Conservation (phyloP, 2,797 vertebrate species). For the Halcyon smyrnensis region DNA sequence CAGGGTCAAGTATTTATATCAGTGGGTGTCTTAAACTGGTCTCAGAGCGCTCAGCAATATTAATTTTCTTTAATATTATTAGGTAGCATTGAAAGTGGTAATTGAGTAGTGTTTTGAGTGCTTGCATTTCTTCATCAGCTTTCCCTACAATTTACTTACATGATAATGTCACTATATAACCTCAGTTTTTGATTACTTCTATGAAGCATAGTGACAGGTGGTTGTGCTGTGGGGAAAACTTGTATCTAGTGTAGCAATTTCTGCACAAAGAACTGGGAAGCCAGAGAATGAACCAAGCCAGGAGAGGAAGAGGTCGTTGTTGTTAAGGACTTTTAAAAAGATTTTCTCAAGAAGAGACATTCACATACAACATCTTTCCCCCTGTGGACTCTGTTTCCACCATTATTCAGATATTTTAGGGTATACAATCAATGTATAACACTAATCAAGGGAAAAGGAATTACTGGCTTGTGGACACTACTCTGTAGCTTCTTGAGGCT, state of each 20-base stretch:
- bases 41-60: not conserved
- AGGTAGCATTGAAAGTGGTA: not conserved
- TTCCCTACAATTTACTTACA: not conserved
- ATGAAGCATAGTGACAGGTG: not conserved
- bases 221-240: not conserved
- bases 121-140: not conserved
- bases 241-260: not conserved
- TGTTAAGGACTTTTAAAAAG: not conserved
- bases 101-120: not conserved
- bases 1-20: not conserved
- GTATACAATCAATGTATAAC: not conserved
- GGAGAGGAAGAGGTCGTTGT: not conserved
- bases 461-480: not conserved
- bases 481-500: not conserved
- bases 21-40: slow-evolving; percentile 9
- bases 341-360: not conserved
- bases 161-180: not conserved
- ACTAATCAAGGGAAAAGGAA: not conserved
- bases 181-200: not conserved
- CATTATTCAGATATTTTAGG: not conserved
- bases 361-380: not conserved
- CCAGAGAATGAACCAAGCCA: not conserved
- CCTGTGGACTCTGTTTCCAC: not conserved
- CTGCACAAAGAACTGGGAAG: not conserved
- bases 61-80: slow-evolving; percentile 16